phyloP scores from a whole-genome alignment of 2,888 invertebrate genomes.

The Melolontha melolontha region DNA sequence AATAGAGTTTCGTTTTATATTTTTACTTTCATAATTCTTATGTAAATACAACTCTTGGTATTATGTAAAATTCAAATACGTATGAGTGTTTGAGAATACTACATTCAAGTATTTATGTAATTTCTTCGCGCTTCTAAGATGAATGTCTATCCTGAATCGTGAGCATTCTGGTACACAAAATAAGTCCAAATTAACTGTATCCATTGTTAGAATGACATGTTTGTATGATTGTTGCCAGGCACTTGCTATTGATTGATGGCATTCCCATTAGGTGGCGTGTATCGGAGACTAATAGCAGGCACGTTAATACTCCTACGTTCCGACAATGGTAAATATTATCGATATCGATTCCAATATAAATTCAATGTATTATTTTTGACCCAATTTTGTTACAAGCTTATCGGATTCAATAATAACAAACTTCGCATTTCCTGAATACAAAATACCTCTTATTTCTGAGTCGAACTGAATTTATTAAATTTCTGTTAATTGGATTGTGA shows the following conservation, averaged over 20 bases:
- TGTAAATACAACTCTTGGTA: too few relatives aligned
- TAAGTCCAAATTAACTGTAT: slow-evolving; percentile 36
- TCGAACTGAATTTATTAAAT: too few relatives aligned
- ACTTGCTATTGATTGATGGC: slow-evolving; percentile 52
- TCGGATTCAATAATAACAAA: too few relatives aligned
- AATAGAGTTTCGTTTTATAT: too few relatives aligned
- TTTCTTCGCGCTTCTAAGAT: not conserved
- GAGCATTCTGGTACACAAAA: slow-evolving; percentile 29
- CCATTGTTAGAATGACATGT: slow-evolving; percentile 47
- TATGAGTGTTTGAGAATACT: not conserved
- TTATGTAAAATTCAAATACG: too few relatives aligned
- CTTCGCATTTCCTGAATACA: too few relatives aligned
- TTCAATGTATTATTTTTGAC: not conserved
- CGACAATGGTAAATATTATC: slow-evolving; percentile 14
- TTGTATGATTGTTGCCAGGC: slow-evolving; percentile 53
- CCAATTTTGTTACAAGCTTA: too few relatives aligned
- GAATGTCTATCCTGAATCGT: slow-evolving; percentile 8
- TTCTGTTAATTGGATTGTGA: too few relatives aligned
- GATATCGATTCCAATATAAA: slow-evolving; percentile 9
- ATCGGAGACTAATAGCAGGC: slow-evolving; percentile 24
- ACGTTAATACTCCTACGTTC: not conserved
- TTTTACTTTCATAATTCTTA: too few relatives aligned
- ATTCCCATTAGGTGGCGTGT: slow-evolving; percentile 38
- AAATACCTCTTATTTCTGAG: too few relatives aligned
- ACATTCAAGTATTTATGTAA: not conserved